phyloP scores from a whole-genome alignment of 2,797 vertebrate genomes.

The Loriculus beryllinus region DNA sequence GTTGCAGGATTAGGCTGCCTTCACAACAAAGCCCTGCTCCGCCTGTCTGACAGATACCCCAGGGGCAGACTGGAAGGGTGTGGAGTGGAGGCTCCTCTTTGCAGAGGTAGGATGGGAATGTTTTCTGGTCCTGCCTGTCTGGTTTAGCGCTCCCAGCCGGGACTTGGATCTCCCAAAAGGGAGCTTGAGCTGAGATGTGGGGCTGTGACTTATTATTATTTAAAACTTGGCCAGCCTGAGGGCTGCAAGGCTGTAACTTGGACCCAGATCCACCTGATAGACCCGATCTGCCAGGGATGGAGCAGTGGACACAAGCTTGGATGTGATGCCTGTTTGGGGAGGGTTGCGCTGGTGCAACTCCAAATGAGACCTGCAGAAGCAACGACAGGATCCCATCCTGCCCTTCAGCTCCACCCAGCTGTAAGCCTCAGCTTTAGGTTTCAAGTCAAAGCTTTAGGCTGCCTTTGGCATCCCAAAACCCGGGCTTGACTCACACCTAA shows the following conservation, averaged over 20 bases:
- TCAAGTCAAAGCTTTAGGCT: background rate
- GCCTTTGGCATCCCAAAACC: background rate
- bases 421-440: background rate
- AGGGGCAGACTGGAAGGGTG: constrained; percentile 38
- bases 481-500: background rate
- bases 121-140: constrained; percentile 38
- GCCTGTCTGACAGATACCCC: constrained; percentile 26
- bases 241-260: background rate
- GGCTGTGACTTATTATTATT: background rate
- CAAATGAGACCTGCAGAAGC: background rate
- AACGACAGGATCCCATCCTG: background rate
- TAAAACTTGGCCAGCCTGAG: background rate
- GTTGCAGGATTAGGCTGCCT: background rate
- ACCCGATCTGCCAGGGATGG: background rate
- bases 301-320: background rate
- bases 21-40: background rate
- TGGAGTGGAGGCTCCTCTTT: background rate
- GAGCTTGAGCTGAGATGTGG: constrained; percentile 9
- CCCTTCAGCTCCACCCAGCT: background rate
- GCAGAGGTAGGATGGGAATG: constrained; percentile 1
- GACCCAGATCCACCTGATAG: background rate
- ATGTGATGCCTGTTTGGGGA: background rate
- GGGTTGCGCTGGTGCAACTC: background rate
- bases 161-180: background rate
- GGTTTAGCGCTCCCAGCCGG: constrained; percentile 5